These are phyloP conservation scores for Hypanus sabinus DNA, from an alignment of 2,113 vertebrate species.

Conservation along the genomic window DNA sequence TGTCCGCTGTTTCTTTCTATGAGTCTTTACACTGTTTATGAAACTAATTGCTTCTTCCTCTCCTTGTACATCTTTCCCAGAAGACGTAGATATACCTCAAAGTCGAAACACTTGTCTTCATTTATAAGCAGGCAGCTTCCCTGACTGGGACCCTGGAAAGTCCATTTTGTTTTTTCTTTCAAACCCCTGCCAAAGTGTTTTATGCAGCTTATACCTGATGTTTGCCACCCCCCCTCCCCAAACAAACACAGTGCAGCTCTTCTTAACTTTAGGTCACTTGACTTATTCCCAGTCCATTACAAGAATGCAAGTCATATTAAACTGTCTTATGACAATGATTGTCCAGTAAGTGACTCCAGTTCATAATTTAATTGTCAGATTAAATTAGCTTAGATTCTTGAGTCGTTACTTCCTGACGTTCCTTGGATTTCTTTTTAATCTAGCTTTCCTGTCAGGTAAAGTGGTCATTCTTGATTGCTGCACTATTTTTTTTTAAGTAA, in stretches of 20 bases:
- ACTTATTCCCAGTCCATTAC: not conserved
- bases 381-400: not conserved
- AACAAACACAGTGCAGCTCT: not conserved
- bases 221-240: not conserved
- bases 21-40: not conserved
- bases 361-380: slow-evolving; percentile 7
- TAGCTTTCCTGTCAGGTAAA: not conserved
- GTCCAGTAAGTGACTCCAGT: slow-evolving; percentile 25
- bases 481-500: not conserved
- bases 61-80: not conserved
- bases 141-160: not conserved
- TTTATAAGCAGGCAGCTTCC: not conserved
- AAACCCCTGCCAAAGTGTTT: not conserved
- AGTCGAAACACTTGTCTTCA: not conserved
- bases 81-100: not conserved
- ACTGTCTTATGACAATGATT: not conserved
- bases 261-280: not conserved
- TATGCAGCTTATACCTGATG: not conserved
- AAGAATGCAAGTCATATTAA: slow-evolving; percentile 20
- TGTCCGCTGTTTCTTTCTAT: not conserved
- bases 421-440: not conserved
- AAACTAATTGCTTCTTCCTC: not conserved
- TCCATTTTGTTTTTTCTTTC: not conserved
- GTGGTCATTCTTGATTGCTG: not conserved
- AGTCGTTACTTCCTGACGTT: no score